Percentiles rank a stretch among this genome's conserved stretches.
phyloP scores from a whole-genome alignment of 1,140 invertebrate genomes.

The Hydropsyche tenuis region DNA sequence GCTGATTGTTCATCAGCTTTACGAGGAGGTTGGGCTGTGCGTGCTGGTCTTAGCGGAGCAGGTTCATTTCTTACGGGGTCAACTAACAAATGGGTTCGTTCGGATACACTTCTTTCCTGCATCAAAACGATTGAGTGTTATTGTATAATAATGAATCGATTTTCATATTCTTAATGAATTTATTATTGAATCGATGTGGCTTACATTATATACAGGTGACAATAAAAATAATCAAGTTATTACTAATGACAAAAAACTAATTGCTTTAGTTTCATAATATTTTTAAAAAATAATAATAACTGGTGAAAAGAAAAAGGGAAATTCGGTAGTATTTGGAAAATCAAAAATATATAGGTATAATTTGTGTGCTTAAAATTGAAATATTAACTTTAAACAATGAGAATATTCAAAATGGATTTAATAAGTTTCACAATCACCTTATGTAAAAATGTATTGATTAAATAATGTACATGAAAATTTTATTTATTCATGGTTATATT shows the following conservation, averaged over 20 bases:
- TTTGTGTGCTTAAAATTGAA: too few species aligned
- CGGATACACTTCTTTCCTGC: conserved; percentile 68
- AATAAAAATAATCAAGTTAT: conserved; percentile 1
- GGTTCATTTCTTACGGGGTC: conserved; percentile 70
- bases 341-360: too few species aligned
- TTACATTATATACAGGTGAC: neutral
- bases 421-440: too few species aligned
- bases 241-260: neutral
- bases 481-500: too few species aligned
- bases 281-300: too few species aligned
- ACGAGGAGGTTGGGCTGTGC: conserved; percentile 63
- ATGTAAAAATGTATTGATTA: too few species aligned
- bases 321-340: too few species aligned
- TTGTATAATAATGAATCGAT: neutral
- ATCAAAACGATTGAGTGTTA: conserved; percentile 15
- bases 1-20: conserved; percentile 91
- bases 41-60: conserved; percentile 55
- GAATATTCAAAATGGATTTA: too few species aligned
- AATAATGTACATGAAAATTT: too few species aligned
- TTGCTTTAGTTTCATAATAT: neutral
- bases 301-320: too few species aligned
- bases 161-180: neutral
- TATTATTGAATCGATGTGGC: neutral
- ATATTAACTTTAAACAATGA: too few species aligned
- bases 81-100: conserved; percentile 70